These are phyloP conservation scores for Oriolus oriolus DNA, from an alignment of 2,113 vertebrate species.

Conservation along the genomic window DNA sequence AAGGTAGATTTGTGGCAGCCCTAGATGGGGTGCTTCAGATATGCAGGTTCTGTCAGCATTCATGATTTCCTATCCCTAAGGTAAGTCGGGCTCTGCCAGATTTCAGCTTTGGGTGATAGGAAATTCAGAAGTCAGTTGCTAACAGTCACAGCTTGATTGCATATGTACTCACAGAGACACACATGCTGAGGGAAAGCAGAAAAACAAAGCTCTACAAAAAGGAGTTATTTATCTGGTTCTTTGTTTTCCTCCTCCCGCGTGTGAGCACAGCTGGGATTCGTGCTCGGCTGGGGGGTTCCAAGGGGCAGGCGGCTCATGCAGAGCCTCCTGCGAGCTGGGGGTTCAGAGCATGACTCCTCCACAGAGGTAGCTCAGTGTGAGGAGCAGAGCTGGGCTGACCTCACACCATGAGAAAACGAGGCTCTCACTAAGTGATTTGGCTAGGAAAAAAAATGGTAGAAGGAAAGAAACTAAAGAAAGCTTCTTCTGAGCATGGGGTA, in stretches of 20 bases:
- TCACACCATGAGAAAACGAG: conserved; percentile 1
- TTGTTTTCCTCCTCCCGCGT: neutral
- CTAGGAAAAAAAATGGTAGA: neutral
- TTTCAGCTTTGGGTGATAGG: neutral
- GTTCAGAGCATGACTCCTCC: neutral
- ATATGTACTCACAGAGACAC: neutral
- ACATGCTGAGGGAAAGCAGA: neutral
- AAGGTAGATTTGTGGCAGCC: neutral
- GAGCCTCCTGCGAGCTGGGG: neutral
- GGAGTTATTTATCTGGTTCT: neutral
- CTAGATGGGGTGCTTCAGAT: neutral
- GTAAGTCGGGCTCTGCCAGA: neutral
- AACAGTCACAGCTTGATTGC: neutral
- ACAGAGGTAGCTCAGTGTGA: conserved; percentile 20
- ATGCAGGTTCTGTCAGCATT: neutral
- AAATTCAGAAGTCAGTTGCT: neutral
- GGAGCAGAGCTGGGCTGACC: conserved; percentile 21
- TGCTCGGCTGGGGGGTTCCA: neutral
- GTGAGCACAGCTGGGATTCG: conserved; percentile 19
- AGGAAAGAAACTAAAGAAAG: neutral
- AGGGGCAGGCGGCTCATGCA: neutral
- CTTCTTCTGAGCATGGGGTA: neutral
- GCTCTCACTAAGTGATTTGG: neutral
- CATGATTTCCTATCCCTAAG: neutral
- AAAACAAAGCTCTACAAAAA: neutral